A percentile compares a stretch with the other conserved stretches of the same genome.
These are phyloP conservation scores for Crotophaga sulcirostris DNA, from an alignment of 2,113 vertebrate genomes.

Conservation along the genomic window DNA sequence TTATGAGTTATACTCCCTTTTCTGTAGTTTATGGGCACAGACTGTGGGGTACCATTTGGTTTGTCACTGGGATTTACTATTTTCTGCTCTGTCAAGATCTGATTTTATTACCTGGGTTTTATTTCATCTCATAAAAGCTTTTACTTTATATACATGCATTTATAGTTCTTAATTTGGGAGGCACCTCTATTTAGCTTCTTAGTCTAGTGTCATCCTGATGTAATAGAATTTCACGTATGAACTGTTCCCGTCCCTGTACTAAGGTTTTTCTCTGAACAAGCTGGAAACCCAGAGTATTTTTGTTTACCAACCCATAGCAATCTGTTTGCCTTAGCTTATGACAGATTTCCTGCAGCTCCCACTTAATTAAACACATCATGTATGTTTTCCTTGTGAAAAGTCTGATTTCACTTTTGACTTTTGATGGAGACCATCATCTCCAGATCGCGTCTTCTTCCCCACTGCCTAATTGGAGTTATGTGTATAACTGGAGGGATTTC, in stretches of 20 bases:
- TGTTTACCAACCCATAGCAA: neutral
- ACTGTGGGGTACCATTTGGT: neutral
- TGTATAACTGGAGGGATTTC: conserved; percentile 1
- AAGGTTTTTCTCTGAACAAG: neutral
- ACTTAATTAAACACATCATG: conserved; percentile 52
- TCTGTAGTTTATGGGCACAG: neutral
- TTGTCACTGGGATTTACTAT: neutral
- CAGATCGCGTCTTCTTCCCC: neutral
- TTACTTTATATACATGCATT: neutral
- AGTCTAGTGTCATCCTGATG: neutral
- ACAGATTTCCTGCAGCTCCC: conserved; percentile 33
- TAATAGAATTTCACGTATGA: neutral
- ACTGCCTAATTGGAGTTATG: conserved; percentile 39
- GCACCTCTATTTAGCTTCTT: neutral
- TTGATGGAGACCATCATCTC: conserved; percentile 56
- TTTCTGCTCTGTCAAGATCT: neutral
- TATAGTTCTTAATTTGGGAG: neutral
- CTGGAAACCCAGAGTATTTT: neutral
- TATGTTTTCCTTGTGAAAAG: neutral
- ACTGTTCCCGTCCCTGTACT: neutral
- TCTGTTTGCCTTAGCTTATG: conserved; percentile 38
- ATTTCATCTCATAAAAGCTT: neutral
- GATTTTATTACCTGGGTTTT: neutral
- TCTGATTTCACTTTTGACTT: conserved; percentile 23
- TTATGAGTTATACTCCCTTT: neutral